These are phyloP conservation scores for Apodemia zela DNA, from an alignment of 2,888 invertebrate genomes.

Conservation along the genomic window DNA sequence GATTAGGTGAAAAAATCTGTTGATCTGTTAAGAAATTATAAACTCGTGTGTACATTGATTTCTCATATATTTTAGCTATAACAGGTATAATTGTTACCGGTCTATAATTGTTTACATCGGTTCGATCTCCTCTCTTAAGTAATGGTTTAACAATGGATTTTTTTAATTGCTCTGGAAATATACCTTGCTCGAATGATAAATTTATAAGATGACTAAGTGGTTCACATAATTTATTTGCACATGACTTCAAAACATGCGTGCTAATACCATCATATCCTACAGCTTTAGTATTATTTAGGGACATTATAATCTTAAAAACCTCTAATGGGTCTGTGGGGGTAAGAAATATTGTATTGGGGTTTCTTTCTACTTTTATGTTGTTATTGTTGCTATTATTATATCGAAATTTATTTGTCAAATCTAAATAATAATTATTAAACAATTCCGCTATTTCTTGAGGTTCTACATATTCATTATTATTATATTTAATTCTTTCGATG, in stretches of 20 bases:
- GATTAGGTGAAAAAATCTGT: not conserved
- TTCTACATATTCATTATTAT: not conserved
- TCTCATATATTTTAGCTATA: not conserved
- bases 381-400: not conserved
- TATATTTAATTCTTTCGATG: not conserved
- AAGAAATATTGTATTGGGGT: not conserved
- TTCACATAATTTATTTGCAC: not conserved
- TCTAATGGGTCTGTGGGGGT: not conserved
- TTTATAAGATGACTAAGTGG: constrained; percentile 8
- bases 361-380: not conserved
- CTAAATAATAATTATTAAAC: constrained; percentile 1
- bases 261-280: constrained; percentile 3
- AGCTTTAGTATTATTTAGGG: not conserved
- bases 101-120: not conserved
- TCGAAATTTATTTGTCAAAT: not conserved
- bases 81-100: not conserved
- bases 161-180: not conserved
- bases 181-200: constrained; percentile 4
- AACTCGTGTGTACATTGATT: not conserved
- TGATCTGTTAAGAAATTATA: not conserved
- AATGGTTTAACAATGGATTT: not conserved
- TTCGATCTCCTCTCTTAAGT: not conserved
- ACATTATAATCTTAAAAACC: not conserved
- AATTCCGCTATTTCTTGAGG: not conserved
- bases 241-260: not conserved